Evolutionary conservation across 2,888 invertebrate species (phyloP).

Genomic region (Caenorhabditis doughertyi): DNA sequence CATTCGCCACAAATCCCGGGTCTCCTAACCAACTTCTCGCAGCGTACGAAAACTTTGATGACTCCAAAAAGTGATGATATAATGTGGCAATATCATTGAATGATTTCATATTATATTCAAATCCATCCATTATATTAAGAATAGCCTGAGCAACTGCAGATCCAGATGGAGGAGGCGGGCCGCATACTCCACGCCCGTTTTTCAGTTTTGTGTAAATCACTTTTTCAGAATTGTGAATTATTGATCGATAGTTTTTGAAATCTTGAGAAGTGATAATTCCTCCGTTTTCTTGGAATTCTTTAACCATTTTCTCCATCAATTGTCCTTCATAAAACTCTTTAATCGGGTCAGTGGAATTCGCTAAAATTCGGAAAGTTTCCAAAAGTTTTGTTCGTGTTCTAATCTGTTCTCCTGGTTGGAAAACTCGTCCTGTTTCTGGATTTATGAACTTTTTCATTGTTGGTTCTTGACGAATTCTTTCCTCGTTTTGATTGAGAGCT

Average conservation of each 20-base stretch:
- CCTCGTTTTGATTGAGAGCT: slow-evolving; percentile 72
- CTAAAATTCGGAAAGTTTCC: slow-evolving; percentile 73
- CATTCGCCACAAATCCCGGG: slow-evolving; percentile 85
- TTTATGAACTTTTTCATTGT: slow-evolving; percentile 79
- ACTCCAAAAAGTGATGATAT: slow-evolving; percentile 92
- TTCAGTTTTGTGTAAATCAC: slow-evolving; percentile 76
- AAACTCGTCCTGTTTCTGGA: slow-evolving; percentile 77
- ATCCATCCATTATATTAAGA: slow-evolving; percentile 88
- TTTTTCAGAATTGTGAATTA: slow-evolving; percentile 71
- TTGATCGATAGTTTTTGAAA: slow-evolving; percentile 75
- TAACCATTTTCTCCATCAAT: slow-evolving; percentile 72
- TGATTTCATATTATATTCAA: slow-evolving; percentile 73
- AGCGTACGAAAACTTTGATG: slow-evolving; percentile 92
- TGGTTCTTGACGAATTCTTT: slow-evolving; percentile 71
- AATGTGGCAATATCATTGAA: slow-evolving; percentile 84
- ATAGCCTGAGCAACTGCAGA: slow-evolving; percentile 90
- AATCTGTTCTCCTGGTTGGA: slow-evolving; percentile 80
- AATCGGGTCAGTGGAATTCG: slow-evolving; percentile 76
- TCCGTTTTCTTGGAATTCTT: slow-evolving; percentile 76
- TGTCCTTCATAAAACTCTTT: slow-evolving; percentile 76
- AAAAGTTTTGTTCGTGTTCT: slow-evolving; percentile 70
- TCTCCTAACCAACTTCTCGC: slow-evolving; percentile 85
- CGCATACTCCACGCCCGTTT: slow-evolving; percentile 87
- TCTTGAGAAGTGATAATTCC: slow-evolving; percentile 79
- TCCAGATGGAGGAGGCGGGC: slow-evolving; percentile 91